These are phyloP conservation scores for Rhynchomys soricoides DNA, from an alignment of 2,113 vertebrate species.

Conservation along the genomic window DNA sequence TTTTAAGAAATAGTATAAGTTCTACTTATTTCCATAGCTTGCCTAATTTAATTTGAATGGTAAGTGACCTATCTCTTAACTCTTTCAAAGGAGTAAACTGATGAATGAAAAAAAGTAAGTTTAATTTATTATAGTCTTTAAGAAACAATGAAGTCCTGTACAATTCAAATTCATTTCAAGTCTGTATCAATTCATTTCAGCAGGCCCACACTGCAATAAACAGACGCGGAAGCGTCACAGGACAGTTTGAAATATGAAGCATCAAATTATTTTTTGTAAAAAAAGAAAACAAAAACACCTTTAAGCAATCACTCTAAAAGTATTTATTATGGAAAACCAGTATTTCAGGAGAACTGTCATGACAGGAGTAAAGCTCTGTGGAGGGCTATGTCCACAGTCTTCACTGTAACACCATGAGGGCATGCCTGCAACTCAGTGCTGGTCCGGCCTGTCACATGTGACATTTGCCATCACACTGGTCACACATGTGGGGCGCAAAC, in stretches of 20 bases:
- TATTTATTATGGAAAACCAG: background rate
- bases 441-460: background rate
- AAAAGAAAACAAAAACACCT: background rate
- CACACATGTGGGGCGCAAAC: background rate
- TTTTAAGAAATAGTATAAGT: slow-evolving; percentile 19
- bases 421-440: background rate
- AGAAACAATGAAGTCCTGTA: background rate
- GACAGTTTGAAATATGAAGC: background rate
- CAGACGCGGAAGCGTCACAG: background rate
- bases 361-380: background rate
- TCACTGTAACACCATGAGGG: background rate
- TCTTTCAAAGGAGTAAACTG: background rate
- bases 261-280: slow-evolving; percentile 53
- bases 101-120: background rate
- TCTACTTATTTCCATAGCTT: slow-evolving; percentile 49
- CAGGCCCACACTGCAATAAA: background rate
- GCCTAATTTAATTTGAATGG: slow-evolving; percentile 35
- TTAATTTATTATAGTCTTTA: slow-evolving; percentile 14
- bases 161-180: no score
- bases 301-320: slow-evolving; percentile 8
- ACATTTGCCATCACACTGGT: background rate
- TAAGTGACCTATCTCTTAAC: background rate
- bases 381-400: background rate
- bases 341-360: slow-evolving; percentile 7
- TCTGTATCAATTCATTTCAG: background rate